Percentiles rank a stretch among this genome's conserved stretches.
Evolutionary conservation across 2,797 vertebrate species (phyloP).

Genomic region (Sylvia borin): DNA sequence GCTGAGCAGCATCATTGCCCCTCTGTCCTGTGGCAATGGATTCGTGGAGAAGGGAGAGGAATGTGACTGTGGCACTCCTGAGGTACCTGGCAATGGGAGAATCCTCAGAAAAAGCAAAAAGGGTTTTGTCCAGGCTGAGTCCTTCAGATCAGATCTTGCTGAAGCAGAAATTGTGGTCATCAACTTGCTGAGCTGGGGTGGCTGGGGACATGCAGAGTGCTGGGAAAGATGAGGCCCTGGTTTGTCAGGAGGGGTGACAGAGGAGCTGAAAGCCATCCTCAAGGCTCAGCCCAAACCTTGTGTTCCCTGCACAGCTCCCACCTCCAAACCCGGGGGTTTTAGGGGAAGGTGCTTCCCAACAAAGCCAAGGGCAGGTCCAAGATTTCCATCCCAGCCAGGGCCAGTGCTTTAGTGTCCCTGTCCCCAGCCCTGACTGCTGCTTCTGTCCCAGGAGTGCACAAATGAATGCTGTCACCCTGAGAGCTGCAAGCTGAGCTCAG

Average conservation of each 20-base stretch:
- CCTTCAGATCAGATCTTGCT: too few relatives aligned
- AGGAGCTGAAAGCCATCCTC: background rate
- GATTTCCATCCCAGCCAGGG: background rate
- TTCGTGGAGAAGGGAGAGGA: conserved; percentile 78
- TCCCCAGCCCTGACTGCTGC: background rate
- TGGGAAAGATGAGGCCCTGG: rapidly evolving
- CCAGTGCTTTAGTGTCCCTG: background rate
- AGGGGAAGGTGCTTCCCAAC: rapidly evolving
- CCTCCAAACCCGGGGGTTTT: rapidly evolving
- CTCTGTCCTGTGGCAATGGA: conserved; percentile 73
- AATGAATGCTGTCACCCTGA: conserved; percentile 85
- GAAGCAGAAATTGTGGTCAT: background rate
- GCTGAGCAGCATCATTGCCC: conserved; percentile 46
- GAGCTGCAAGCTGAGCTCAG: conserved; percentile 82
- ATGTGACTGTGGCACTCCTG: conserved; percentile 75
- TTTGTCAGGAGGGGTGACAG: background rate
- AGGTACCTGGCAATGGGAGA: conserved; percentile 48
- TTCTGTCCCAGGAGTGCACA: conserved; percentile 83
- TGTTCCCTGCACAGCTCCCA: background rate
- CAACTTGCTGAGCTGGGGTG: rapidly evolving
- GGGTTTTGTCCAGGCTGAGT: background rate
- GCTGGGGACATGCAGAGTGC: background rate
- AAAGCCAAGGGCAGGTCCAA: background rate
- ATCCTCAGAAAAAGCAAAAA: background rate
- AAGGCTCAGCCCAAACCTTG: rapidly evolving